Conservation (phyloP, 2,797 vertebrate genomes). For the Sparidentex hasta region DNA sequence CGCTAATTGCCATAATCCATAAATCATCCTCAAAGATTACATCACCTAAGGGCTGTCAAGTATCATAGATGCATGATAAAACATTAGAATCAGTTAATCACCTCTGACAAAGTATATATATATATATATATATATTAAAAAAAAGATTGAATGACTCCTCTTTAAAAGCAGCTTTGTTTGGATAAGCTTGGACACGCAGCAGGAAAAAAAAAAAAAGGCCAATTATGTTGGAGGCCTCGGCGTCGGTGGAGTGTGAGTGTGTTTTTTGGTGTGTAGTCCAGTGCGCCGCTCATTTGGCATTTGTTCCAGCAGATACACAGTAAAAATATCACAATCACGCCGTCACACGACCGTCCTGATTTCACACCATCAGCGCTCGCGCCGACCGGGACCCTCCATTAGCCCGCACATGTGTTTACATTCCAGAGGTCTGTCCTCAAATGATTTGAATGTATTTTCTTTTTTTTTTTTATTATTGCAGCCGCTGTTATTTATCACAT, state of each 20-base stretch:
- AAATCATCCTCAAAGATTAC: constrained; percentile 71
- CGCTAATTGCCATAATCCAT: constrained; percentile 76
- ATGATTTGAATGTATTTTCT: constrained; percentile 69
- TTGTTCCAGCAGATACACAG: constrained; percentile 18
- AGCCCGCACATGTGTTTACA: constrained; percentile 73
- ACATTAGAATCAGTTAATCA: constrained; percentile 59
- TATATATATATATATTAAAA: too few relatives aligned
- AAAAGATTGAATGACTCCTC: constrained; percentile 46
- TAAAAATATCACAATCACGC: constrained; percentile 39
- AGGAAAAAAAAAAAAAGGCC: constrained; percentile 6
- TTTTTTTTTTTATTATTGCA: background rate
- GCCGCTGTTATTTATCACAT: constrained; percentile 84
- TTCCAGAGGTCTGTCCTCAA: constrained; percentile 70
- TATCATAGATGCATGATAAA: constrained; percentile 64
- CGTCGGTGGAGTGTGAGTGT: constrained; percentile 12
- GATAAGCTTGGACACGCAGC: constrained; percentile 47
- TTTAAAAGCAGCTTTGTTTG: constrained; percentile 50
- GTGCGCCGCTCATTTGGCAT: constrained; percentile 32
- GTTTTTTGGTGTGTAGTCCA: constrained; percentile 20
- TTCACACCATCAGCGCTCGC: constrained; percentile 45
- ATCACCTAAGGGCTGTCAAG: constrained; percentile 72
- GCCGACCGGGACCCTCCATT: constrained; percentile 69
- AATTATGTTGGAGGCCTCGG: background rate
- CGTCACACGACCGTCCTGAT: constrained; percentile 22
- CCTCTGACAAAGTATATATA: constrained; percentile 52